Conservation (phyloP, 2,113 vertebrate species). For the Hylia prasina region DNA sequence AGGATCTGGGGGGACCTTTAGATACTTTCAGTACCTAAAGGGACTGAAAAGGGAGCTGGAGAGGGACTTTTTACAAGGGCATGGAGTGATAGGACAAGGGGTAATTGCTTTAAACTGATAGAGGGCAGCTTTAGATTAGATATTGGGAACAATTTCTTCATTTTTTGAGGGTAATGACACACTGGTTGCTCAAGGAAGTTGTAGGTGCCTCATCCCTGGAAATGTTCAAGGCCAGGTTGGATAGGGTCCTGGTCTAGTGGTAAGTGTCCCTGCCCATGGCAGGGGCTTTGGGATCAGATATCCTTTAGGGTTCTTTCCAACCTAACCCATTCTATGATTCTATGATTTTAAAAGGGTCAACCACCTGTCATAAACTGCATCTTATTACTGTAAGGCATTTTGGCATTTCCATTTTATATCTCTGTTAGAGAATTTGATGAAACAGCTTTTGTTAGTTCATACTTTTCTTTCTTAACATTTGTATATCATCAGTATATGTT, state of each 20-base stretch:
- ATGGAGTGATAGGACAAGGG: neutral
- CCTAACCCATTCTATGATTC: neutral
- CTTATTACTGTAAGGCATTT: conserved; percentile 47
- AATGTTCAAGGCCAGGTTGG: neutral
- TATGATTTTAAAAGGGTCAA: conserved; percentile 34
- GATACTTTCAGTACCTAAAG: neutral
- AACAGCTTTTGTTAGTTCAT: conserved; percentile 75
- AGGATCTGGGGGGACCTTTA: neutral
- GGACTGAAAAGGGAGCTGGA: neutral
- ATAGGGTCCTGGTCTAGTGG: neutral
- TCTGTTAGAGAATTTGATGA: conserved; percentile 46
- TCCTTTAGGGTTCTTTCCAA: neutral
- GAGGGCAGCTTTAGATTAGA: neutral
- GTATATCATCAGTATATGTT: conserved; percentile 53
- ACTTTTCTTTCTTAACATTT: conserved; percentile 66
- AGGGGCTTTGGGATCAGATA: neutral
- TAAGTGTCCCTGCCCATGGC: neutral
- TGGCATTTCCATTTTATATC: conserved; percentile 48
- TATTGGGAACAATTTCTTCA: neutral
- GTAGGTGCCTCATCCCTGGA: neutral
- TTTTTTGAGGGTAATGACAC: neutral
- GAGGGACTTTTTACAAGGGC: neutral
- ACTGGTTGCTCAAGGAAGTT: neutral
- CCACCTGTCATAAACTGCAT: conserved; percentile 35
- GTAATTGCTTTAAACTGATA: neutral